Conservation (phyloP, 2,113 vertebrate species). For the Electrona antarctica region DNA sequence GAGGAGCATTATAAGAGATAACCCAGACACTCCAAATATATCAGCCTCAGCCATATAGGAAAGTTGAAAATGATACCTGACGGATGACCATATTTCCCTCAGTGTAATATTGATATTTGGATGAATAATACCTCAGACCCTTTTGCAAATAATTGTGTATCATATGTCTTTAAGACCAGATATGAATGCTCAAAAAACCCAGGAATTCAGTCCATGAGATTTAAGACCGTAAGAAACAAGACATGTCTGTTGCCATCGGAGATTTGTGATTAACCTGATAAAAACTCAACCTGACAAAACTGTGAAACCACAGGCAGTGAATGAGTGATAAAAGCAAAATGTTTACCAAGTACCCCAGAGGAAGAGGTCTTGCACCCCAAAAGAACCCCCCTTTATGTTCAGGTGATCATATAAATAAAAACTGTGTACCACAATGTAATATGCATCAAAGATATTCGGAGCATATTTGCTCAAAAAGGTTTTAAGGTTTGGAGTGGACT, state of each 20-base stretch:
- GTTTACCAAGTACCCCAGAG: conserved; percentile 63
- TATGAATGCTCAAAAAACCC: conserved; percentile 55
- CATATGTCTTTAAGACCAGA: conserved; percentile 69
- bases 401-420: conserved; percentile 47
- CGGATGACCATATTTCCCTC: conserved; percentile 63
- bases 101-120: conserved; percentile 53
- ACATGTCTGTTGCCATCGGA: conserved; percentile 31
- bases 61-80: conserved; percentile 67
- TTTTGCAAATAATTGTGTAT: conserved; percentile 64
- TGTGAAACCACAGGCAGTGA: conserved; percentile 63
- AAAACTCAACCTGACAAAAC: conserved; percentile 53
- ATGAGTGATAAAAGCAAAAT: conserved; percentile 52
- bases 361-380: conserved; percentile 64
- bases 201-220: conserved; percentile 50
- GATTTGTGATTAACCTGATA: conserved; percentile 60
- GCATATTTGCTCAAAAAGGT: conserved; percentile 75
- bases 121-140: conserved; percentile 68
- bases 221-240: conserved; percentile 49
- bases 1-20: conserved; percentile 58
- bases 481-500: conserved; percentile 82
- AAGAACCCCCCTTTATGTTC: conserved; percentile 51
- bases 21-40: conserved; percentile 59
- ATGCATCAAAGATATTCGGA: conserved; percentile 63
- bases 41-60: conserved; percentile 48
- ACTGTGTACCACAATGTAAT: conserved; percentile 69